phyloP scores from a whole-genome alignment of 2,888 invertebrate species.

The Lysandra coridon region DNA sequence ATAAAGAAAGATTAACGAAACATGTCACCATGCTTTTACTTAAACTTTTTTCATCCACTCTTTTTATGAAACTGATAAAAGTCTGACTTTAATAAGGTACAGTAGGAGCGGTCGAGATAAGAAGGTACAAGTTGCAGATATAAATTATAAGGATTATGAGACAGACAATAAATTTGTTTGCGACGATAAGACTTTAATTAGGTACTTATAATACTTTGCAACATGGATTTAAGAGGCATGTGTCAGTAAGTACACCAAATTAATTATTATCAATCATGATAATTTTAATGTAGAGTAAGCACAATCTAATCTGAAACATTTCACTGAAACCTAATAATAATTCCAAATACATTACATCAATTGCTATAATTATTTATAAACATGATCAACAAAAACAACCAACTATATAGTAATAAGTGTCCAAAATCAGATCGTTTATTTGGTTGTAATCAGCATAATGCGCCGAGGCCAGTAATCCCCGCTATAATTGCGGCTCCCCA shows the following conservation, averaged over 20 bases:
- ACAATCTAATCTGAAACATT: not conserved
- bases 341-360: not conserved
- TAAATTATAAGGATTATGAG: constrained; percentile 60
- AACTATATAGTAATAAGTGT: constrained; percentile 35
- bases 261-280: not conserved
- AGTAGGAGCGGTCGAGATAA: constrained; percentile 58
- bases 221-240: not conserved
- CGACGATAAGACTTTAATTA: constrained; percentile 41
- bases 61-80: constrained; percentile 47
- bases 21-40: constrained; percentile 36
- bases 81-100: constrained; percentile 49
- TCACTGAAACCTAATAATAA: not conserved
- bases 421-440: constrained; percentile 39
- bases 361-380: not conserved
- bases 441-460: constrained; percentile 45
- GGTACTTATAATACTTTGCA: constrained; percentile 28
- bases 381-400: not conserved
- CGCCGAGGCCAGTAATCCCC: constrained; percentile 38
- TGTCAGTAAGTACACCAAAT: not conserved
- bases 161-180: constrained; percentile 52
- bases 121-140: constrained; percentile 48
- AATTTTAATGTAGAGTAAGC: too few relatives aligned
- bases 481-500: too few relatives aligned
- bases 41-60: constrained; percentile 39
- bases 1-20: constrained; percentile 32